These are phyloP conservation scores for Microchrysa polita DNA, from an alignment of 2,888 invertebrate species.

Conservation along the genomic window DNA sequence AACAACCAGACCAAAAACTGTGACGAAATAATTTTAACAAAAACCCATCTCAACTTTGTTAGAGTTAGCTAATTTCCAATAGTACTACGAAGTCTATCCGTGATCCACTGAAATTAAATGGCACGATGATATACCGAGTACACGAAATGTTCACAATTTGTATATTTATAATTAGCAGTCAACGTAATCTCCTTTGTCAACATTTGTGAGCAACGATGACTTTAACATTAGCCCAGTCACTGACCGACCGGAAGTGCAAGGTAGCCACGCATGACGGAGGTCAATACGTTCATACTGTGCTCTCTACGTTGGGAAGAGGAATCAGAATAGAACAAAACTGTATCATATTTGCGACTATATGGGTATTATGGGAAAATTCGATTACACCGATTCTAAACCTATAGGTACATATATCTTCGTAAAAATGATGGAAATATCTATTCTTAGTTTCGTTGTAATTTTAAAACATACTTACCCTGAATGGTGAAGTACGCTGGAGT, in stretches of 20 bases:
- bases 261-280: slow-evolving; percentile 50
- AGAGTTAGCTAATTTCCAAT: no score
- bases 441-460: no score
- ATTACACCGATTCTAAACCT: no score
- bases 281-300: slow-evolving; percentile 27
- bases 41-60: no score
- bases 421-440: no score
- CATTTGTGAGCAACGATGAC: slow-evolving; percentile 36
- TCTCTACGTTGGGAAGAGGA: slow-evolving; percentile 9
- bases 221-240: slow-evolving; percentile 44
- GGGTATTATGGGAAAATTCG: no score
- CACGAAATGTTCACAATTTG: background rate
- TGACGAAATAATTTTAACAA: no score
- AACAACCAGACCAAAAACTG: no score
- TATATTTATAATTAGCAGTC: slow-evolving; percentile 27
- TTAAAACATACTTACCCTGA: background rate
- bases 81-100: no score
- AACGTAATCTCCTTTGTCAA: slow-evolving; percentile 28
- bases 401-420: no score
- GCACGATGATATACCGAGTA: background rate
- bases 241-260: slow-evolving; percentile 46
- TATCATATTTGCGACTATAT: no score
- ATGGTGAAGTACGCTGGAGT: background rate
- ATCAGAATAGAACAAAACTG: no score
- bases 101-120: slow-evolving; percentile 8